These are phyloP conservation scores for Cryptotermes secundus DNA, from an alignment of 1,140 invertebrate species.

Conservation along the genomic window DNA sequence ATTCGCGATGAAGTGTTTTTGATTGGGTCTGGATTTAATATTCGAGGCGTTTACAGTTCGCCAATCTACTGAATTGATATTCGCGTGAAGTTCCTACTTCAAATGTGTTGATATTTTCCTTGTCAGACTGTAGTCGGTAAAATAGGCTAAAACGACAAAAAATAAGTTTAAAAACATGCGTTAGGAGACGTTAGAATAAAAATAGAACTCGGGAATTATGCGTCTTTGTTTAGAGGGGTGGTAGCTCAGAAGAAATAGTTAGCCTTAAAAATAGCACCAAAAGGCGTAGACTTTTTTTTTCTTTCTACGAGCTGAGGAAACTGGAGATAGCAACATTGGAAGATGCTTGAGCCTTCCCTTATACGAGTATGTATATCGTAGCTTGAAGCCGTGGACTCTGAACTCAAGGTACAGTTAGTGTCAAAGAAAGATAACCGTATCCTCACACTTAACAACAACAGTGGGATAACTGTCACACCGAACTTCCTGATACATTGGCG, in stretches of 20 bases:
- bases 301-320: neutral
- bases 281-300: neutral
- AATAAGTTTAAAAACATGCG: neutral
- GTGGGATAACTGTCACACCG: neutral
- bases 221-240: neutral
- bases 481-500: no score
- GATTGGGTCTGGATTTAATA: no score
- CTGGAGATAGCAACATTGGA: neutral
- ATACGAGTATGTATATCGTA: neutral
- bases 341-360: neutral
- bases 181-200: neutral
- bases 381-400: neutral
- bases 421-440: constrained; percentile 8
- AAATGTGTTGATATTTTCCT: neutral
- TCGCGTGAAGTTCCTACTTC: neutral
- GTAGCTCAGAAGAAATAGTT: neutral
- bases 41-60: no score
- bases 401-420: neutral
- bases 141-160: neutral
- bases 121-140: neutral
- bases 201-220: neutral
- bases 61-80: no score
- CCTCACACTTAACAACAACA: neutral
- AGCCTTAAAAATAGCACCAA: neutral
- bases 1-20: no score